Conservation (phyloP, 2,797 vertebrate genomes). For the Crocidura indochinensis region DNA sequence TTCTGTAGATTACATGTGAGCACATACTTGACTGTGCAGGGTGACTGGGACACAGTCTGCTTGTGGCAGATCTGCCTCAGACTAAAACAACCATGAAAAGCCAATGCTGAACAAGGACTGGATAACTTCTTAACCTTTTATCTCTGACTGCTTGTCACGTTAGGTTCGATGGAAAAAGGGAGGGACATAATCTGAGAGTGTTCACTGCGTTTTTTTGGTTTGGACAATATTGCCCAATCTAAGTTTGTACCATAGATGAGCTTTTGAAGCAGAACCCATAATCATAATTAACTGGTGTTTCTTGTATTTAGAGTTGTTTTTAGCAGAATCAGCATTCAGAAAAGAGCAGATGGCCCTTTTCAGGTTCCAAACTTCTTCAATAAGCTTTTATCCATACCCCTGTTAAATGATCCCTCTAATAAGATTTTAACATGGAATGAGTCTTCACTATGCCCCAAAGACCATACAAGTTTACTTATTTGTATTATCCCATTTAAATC, state of each 20-base stretch:
- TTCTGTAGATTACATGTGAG: fast-evolving
- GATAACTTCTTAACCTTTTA: background rate
- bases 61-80: background rate
- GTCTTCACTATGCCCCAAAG: background rate
- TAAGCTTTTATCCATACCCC: background rate
- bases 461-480: no score
- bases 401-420: background rate
- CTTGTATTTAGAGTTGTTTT: background rate
- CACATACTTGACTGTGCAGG: background rate
- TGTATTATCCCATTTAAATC: background rate
- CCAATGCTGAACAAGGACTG: background rate
- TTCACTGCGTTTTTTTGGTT: background rate
- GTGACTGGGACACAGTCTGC: background rate
- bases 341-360: background rate
- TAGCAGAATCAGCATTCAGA: background rate
- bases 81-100: background rate
- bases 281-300: background rate
- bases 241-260: background rate
- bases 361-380: background rate
- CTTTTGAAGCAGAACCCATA: background rate
- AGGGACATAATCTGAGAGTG: no score
- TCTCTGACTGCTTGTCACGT: background rate
- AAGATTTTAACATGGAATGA: background rate
- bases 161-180: background rate
- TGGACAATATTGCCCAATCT: background rate